phyloP scores from a whole-genome alignment of 2,797 vertebrate species.

The Saxicola maurus region DNA sequence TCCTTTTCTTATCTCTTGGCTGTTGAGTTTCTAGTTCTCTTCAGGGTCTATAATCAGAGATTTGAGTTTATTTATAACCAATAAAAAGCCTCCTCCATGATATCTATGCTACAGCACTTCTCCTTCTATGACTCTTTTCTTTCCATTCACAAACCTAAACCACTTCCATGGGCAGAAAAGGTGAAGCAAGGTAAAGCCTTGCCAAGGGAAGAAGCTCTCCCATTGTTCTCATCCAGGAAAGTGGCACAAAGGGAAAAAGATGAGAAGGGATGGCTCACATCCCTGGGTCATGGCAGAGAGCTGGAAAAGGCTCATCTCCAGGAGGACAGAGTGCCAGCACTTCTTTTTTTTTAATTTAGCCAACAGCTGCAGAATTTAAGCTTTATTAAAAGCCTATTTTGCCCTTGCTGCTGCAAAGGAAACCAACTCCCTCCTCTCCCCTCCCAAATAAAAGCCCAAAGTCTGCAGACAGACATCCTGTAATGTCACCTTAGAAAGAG shows the following conservation, averaged over 20 bases:
- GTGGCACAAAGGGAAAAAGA: not conserved
- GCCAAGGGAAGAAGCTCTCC: not conserved
- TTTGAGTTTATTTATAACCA: not conserved
- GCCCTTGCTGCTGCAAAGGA: slow-evolving; percentile 19
- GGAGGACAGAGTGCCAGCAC: slow-evolving; percentile 2
- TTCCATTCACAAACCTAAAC: not conserved
- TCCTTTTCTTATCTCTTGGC: not conserved
- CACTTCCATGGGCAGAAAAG: not conserved
- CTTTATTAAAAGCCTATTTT: slow-evolving; percentile 26
- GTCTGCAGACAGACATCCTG: slow-evolving; percentile 2
- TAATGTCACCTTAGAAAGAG: not conserved
- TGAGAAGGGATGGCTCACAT: not conserved
- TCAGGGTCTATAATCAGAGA: not conserved
- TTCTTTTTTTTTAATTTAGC: slow-evolving; percentile 28
- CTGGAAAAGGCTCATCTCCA: slow-evolving; percentile 26
- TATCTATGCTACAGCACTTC: not conserved
- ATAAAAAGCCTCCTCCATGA: not conserved
- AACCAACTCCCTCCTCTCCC: not conserved
- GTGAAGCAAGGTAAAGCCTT: not conserved
- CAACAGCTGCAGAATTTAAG: slow-evolving; percentile 35
- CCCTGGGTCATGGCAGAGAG: not conserved
- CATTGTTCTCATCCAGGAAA: not conserved
- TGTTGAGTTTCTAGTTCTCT: not conserved
- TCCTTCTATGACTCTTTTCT: not conserved
- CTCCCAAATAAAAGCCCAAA: not conserved